Evolutionary conservation across 2,113 vertebrate species (phyloP), one percentile per base, ranked within the genome.

Genomic region (Phodopus roborovskii): DNA sequence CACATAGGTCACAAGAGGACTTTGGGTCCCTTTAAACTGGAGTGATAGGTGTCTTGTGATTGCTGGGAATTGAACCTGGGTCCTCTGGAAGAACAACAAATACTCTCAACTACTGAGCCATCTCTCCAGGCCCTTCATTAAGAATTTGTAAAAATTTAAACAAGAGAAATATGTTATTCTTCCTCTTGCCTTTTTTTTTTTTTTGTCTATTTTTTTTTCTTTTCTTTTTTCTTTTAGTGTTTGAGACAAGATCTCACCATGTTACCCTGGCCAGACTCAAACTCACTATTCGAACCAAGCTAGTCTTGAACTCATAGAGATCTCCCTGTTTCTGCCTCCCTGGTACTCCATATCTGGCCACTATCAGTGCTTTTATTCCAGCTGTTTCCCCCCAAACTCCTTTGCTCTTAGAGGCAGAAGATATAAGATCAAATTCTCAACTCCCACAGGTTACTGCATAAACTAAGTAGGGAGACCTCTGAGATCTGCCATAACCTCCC

Each of bases 361-460:
- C n/a, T n/a, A n/a, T n/a, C n/a, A 50, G 60, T 64, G 17, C 19
- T 88, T 45, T 68, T 64, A 58, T 85, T 74, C 90, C 68, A 79
- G 82, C 48, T 92, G 3, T 92, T 90, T 95, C 58, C 42, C 53
- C 36, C 28, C 50, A 56, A 73, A 0, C 17, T 7, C 1, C 36
- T 78, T 90, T 84, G 8, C 53, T 60, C 78, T 81, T 92, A 42
- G 39, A 83, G 64, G 10, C 33, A 90, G 73, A 96, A 91, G 56
- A 70, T 4, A 0, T 62, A 16, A 68, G 22, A 10, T 75, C 68
- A 88, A 56, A 66, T 75, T 24, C 85, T 74, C 74, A 22, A n/a
- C 91, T 56, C 45, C 71, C 13, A 68, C 42, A 10, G 20, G 2
- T 28, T 30, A 13, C 10, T 82, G 30, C 28, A n/a, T 24, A 7